A percentile compares a stretch with the other conserved stretches of the same genome.
These are phyloP conservation scores for Epistrophella euchroma DNA, from an alignment of 2,888 invertebrate genomes.

Conservation along the genomic window DNA sequence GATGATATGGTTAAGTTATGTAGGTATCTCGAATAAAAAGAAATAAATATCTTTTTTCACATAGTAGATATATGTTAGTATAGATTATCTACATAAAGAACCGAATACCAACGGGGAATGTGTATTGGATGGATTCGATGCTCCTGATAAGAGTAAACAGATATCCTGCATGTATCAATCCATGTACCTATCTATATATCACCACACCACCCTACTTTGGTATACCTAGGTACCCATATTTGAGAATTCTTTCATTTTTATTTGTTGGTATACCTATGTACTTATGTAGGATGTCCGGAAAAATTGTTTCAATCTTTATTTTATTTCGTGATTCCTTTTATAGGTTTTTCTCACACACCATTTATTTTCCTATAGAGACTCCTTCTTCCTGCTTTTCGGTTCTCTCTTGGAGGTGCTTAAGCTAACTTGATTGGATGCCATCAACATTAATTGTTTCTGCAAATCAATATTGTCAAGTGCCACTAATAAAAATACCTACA, in stretches of 20 bases:
- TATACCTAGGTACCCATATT: neutral
- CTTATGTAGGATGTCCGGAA: neutral
- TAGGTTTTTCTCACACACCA: slow-evolving; percentile 6
- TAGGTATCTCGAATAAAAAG: slow-evolving; percentile 32
- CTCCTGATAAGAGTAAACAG: slow-evolving; percentile 69
- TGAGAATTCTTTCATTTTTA: neutral
- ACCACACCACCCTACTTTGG: neutral
- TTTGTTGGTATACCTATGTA: neutral
- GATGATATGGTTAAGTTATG: slow-evolving; percentile 37
- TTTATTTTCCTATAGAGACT: slow-evolving; percentile 6
- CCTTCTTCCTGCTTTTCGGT: slow-evolving; percentile 38
- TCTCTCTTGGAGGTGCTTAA: slow-evolving; percentile 6
- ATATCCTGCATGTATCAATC: slow-evolving; percentile 34
- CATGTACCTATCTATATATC: neutral
- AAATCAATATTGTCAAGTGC: slow-evolving; percentile 70
- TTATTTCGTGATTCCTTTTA: slow-evolving; percentile 2
- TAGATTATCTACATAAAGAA: slow-evolving; percentile 36
- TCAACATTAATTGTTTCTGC: slow-evolving; percentile 41
- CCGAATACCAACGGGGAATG: slow-evolving; percentile 41
- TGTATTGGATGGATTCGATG: slow-evolving; percentile 71
- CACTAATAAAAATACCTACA: slow-evolving; percentile 61
- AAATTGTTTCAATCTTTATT: neutral
- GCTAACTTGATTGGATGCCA: slow-evolving; percentile 10
- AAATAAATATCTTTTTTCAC: slow-evolving; percentile 47
- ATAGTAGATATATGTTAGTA: slow-evolving; percentile 1